Base-by-base conservation (phyloP, 2,113 vertebrate genomes). In the Neolamprologus variostigma region DNA sequence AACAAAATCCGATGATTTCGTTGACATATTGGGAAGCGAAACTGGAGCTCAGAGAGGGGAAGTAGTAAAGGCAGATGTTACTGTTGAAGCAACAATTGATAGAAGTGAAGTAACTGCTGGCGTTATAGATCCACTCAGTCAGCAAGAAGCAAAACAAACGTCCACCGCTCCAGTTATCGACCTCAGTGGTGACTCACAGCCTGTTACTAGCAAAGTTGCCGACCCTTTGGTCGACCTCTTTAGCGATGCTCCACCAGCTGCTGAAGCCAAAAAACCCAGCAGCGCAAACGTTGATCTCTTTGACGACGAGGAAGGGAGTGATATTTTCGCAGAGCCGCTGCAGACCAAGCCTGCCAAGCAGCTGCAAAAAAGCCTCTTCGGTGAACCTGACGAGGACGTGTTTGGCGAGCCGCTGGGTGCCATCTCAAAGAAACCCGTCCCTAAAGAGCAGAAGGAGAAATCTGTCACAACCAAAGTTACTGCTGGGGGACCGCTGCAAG, bases 381-480 rank as follows among this genome's bases (percentile, higher is more conserved):
- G 87, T 1, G 96, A 96, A 21, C 33, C 89, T 0, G 94, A 95
- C 1, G 91, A 94, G 12, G 95, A 96, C 28, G 83, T 95, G 37
- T 95, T 96, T 7, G 71, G 86, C 0, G 95, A 96, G 86, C 94
- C 95, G 2, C 85, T 96, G 26, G 95, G 93, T 1, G 94, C 94
- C 71, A 13, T 93, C 5, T 17, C 87, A 4, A 94, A 93, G 89
- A 94, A 93, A 80, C 31, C 80, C 17, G 7, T 80, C 35, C 66
- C 26, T 57, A 90, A 83, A 45, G 93, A 95, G 61, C 89, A 80
- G 21, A 86, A 86, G 59, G 90, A 84, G 33, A 78, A 95, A 90
- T 6, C 89, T 2, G 79, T 84, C 33, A 7, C 80, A 3, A 51
- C 68, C 83, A 93, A 92, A 92, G 89, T 85, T 59, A 79, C 63